Base-by-base conservation (phyloP, 2,113 vertebrate genomes). In the Nothobranchius furzeri region DNA sequence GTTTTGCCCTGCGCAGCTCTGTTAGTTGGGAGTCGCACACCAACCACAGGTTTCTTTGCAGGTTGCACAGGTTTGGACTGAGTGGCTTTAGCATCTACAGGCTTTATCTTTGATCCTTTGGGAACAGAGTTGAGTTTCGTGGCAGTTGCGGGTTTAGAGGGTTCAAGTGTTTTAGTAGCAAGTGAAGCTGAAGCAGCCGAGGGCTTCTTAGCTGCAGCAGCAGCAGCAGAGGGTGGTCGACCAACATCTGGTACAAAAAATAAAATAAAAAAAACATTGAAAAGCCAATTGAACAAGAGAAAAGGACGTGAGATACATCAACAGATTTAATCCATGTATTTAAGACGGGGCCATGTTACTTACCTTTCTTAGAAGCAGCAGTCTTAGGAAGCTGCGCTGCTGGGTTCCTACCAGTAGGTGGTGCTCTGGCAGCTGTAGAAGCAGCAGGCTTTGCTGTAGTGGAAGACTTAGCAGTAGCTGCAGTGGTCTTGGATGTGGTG, bases 311-410 rank as follows among this genome's bases (percentile, higher is more conserved):
- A 30, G 30, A 30, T 3, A 30, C 30, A 30, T 30, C 4, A 3
- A 30, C 4, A 30, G 30, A 3, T 30, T 30, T 30, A 30, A 30
- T 30, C 20, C 4, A 30, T 30, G 30, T 30, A 30, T 30, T 30
- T 30, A 3, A 1, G 30, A 30, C 10, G 58, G 20, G 14, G 47
- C 35, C 2, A 1, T 49, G 51, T 40, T 2, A 93, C 93, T 40
- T 2, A 93, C 93, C 92, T 92, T 89, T 94, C 78, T 86, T 92
- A 6, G 69, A 71, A 62, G 85, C 63, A 60, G 87, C 61, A 59
- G 76, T n/a, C 73, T 84, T 91, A 13, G 72, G 62, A 15, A 79
- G 48, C 56, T 82, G 90, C 60, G 70, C 50, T 69, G 82, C 60
- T 42, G 85, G 45, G 40, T 57, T 65, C 60, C 79, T 84, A 68